phyloP scores from a whole-genome alignment of 2,113 vertebrate species.

The Lycocorax pyrrhopterus region DNA sequence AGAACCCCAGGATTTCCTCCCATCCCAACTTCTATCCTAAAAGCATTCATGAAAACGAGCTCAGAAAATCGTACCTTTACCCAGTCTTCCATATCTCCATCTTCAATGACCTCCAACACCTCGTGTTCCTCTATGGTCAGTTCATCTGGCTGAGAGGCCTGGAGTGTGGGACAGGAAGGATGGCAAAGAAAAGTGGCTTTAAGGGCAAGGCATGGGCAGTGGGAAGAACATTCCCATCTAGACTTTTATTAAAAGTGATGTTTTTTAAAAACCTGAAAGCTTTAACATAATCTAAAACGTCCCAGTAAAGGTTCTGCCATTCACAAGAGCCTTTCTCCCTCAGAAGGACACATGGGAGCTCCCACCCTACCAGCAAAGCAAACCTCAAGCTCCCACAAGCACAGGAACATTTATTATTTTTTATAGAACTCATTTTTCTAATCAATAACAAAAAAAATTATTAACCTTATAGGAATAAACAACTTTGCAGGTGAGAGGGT shows the following conservation, averaged over 20 bases:
- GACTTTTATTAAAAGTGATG: not conserved
- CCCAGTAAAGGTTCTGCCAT: not conserved
- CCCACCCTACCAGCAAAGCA: not conserved
- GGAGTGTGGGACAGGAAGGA: not conserved
- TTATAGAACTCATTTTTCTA: not conserved
- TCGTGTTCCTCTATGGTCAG: conserved; percentile 97
- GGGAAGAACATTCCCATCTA: not conserved
- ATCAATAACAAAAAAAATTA: not conserved
- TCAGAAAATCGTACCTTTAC: conserved; percentile 85
- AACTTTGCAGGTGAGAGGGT: conserved; percentile 97
- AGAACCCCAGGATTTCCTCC: not conserved
- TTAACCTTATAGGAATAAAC: conserved; percentile 96
- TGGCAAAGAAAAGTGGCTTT: conserved; percentile 10
- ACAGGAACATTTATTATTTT: not conserved
- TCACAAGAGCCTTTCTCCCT: not conserved
- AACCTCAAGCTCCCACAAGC: not conserved
- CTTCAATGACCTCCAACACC: conserved; percentile 97
- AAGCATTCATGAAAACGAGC: not conserved
- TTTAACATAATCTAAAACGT: fast-evolving
- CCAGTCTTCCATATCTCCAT: conserved; percentile 99
- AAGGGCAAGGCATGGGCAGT: not conserved
- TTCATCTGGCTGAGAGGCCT: conserved; percentile 97
- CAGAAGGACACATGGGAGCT: not conserved
- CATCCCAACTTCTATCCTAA: not conserved
- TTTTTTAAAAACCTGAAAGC: not conserved